Evolutionary conservation across 2,888 invertebrate species (phyloP).

Genomic region (Sepiola atlantica): DNA sequence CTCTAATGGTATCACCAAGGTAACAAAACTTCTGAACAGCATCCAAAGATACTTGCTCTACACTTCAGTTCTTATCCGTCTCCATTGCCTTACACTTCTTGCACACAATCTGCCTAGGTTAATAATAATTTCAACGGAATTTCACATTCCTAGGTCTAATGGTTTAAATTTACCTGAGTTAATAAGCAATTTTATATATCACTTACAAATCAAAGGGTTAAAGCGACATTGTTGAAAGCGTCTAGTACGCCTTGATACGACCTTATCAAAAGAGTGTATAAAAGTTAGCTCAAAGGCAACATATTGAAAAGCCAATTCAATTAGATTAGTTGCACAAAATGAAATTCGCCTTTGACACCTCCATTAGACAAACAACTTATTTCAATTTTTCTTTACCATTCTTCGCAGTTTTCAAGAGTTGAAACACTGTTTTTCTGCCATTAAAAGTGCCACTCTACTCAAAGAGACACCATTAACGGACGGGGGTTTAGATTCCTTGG

Average conservation of each 20-base stretch:
- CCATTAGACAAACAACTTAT: conserved; percentile 32
- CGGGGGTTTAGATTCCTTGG: conserved; percentile 32
- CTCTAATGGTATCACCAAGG: too few relatives aligned
- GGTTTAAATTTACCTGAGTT: background rate
- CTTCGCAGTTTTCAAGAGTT: background rate
- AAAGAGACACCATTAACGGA: conserved; percentile 11
- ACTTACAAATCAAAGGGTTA: background rate
- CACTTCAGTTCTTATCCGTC: too few relatives aligned
- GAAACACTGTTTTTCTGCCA: background rate
- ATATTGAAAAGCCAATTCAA: background rate
- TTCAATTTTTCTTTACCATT: background rate
- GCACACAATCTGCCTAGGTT: too few relatives aligned
- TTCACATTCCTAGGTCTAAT: too few relatives aligned
- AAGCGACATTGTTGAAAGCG: background rate
- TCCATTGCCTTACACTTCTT: too few relatives aligned
- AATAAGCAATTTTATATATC: background rate
- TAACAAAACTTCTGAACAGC: too few relatives aligned
- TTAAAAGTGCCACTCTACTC: conserved; percentile 21
- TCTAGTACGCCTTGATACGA: background rate
- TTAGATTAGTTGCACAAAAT: background rate
- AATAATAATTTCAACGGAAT: too few relatives aligned
- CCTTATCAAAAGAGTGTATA: background rate
- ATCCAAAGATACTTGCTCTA: too few relatives aligned
- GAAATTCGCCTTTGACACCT: background rate
- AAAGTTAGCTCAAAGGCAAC: conserved; percentile 4